Evolutionary conservation across 2,888 invertebrate species (phyloP).

Genomic region (Sipha maydis): DNA sequence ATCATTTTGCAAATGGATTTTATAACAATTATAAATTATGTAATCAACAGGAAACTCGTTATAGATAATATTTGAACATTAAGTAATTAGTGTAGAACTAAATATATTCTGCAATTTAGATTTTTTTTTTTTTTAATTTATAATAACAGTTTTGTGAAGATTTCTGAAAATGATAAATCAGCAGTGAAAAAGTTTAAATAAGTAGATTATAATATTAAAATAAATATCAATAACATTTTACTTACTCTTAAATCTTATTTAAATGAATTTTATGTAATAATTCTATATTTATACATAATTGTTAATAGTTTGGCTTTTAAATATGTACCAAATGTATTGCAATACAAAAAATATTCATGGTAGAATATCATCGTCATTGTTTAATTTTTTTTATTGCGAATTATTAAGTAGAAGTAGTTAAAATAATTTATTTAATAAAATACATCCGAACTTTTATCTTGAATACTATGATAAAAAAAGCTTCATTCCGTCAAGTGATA

Average conservation of each 20-base stretch:
- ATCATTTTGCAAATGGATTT: slow-evolving; percentile 32
- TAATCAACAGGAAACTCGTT: slow-evolving; percentile 40
- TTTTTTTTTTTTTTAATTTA: slow-evolving; percentile 1
- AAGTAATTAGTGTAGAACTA: slow-evolving; percentile 4
- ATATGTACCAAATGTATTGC: neutral
- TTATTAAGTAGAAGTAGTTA: neutral
- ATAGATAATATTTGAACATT: slow-evolving; percentile 23
- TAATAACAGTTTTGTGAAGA: neutral
- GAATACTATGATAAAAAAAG: neutral
- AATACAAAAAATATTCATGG: neutral
- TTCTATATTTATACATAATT: neutral
- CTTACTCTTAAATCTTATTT: too few species aligned
- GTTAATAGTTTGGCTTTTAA: neutral
- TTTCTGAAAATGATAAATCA: slow-evolving; percentile 17
- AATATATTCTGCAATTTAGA: neutral
- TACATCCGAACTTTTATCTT: neutral
- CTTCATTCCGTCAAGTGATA: neutral
- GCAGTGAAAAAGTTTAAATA: neutral
- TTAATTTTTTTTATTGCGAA: neutral
- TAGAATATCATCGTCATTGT: neutral
- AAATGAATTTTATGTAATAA: too few species aligned
- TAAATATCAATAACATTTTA: neutral
- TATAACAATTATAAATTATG: slow-evolving; percentile 41
- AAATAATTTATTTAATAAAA: neutral
- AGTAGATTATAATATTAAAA: neutral